Evolutionary conservation across 2,113 vertebrate genomes (phyloP), one percentile per base, ranked within the genome.

Genomic region (Grallaria varia): DNA sequence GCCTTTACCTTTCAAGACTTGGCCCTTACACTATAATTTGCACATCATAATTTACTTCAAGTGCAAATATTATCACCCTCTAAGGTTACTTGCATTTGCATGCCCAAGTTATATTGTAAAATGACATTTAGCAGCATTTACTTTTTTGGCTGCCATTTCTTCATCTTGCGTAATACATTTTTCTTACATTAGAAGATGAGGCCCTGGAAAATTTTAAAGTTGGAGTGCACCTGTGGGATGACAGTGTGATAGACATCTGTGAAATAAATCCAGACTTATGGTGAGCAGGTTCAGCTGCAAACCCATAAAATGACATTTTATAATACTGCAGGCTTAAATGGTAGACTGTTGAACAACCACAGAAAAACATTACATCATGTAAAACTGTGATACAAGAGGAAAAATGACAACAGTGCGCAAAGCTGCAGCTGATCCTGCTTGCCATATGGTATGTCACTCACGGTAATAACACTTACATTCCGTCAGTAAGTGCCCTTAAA

Each of bases 91-190:
- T 71, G 31, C 58, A 76, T 87, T 94, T 94, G 40, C 64, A 86
- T 94, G 25, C 18, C 37, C 31, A 81, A 72, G 52, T 85, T 82
- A 73, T 93, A 94, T 91, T 94, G 83, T 93, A 82, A 97, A 95
- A 47, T 96, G 91, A 96, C 85, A 93, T 97, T 97, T 94, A 96
- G 45, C 66, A 90, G 78, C 33, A 72, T 83, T 98, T 96, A 91
- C 71, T 90, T 96, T 87, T 82, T 97, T 98, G 93, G 75, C 92
- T 97, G 95, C 84, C 84, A 69, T 92, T 93, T 96, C 79, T 75
- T 91, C 79, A 91, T 91, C 96, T 96, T 97, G 80, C 59, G 94
- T 96, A 94, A 97, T 91, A 69, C 22, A 86, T 93, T 97, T 97
- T 94, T 93, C 76, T 97, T 97, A 92, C 74, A 90, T 89, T 93